Percentiles rank a stretch among this genome's conserved stretches.
phyloP scores from a whole-genome alignment of 2,888 invertebrate genomes.

The Sarcophaga rosellei region DNA sequence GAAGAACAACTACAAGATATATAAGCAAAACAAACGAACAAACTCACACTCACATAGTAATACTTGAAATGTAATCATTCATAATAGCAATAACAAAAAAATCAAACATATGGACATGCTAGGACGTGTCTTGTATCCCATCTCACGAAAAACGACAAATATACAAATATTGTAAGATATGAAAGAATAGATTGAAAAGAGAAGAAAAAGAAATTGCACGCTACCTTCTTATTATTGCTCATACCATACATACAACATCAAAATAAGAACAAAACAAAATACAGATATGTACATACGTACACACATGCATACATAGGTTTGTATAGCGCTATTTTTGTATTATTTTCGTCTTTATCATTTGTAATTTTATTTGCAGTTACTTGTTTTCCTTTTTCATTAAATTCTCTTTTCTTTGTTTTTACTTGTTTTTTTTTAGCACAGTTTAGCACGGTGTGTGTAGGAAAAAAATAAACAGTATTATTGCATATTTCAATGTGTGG shows the following conservation, averaged over 20 bases:
- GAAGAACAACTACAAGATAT: not conserved
- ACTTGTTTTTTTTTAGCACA: conserved; percentile 16
- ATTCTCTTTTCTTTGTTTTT: not conserved
- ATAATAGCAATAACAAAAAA: not conserved
- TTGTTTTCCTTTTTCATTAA: not conserved
- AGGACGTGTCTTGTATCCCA: conserved; percentile 50
- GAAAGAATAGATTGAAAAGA: conserved; percentile 70
- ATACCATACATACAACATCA: conserved; percentile 14
- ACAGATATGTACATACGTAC: no score
- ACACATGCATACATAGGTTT: no score
- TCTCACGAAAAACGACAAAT: conserved; percentile 32
- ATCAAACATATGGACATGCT: conserved; percentile 31
- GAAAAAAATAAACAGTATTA: conserved; percentile 50
- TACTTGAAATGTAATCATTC: not conserved
- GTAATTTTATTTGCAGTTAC: conserved; percentile 14
- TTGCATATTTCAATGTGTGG: conserved; percentile 16
- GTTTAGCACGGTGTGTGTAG: conserved; percentile 42
- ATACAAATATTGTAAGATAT: conserved; percentile 8
- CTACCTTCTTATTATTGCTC: conserved; percentile 21
- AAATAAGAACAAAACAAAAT: no score
- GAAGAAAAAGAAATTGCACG: conserved; percentile 56
- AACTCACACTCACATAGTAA: conserved; percentile 5
- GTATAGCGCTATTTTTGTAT: not conserved
- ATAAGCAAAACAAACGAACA: conserved; percentile 3
- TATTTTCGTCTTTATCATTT: conserved; percentile 25